Evolutionary conservation across 2,113 vertebrate species (phyloP), one percentile per base, ranked within the genome.

Genomic region (Riparia riparia): DNA sequence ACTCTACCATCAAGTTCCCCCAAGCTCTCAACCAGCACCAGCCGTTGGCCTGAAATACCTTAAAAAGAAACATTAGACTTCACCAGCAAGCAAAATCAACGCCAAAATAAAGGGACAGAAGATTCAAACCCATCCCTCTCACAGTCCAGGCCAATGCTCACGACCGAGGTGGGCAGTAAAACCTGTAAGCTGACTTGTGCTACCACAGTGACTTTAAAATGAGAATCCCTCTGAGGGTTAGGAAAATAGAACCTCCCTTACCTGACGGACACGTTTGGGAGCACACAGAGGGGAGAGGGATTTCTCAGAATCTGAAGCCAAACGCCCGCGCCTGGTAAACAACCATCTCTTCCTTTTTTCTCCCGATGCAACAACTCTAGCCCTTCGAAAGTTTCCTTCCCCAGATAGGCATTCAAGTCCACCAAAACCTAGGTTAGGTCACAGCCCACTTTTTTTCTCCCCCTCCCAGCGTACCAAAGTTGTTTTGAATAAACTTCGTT

Each of bases 401-500:
- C 51, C 71, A 89, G 13, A 45, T 9, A 66, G 0, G 17, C 37
- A 63, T 51, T 70, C 11, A 42, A 70, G 50, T 65, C 49, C 63
- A 88, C 42, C 90, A 89, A 94, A 92, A 94, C 77, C 92, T 63
- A 78, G 79, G 82, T 60, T 81, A 83, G 72, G 76, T 81, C 21
- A 42, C 60, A 95, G 86, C 34, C 26, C 60, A 16, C 70, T 20
- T 53, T 19, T 29, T 16, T 7, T 1, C 21, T 11, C 10, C 24
- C 39, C 5, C 34, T 37, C 8, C 60, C 2, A n/a, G 76, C 3
- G 64, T 37, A 41, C 29, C 14, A 2, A 64, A 82, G 80, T n/a
- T 92, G 77, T 74, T 94, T 92, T 89, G 91, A 96, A 92, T 95
- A 95, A 91, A n/a, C 74, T 87, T 96, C 53, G 0, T 96, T 94